Percentiles rank a stretch among this genome's conserved stretches.
These are phyloP conservation scores for Leuctra nigra DNA, from an alignment of 2,888 invertebrate genomes.

Conservation along the genomic window DNA sequence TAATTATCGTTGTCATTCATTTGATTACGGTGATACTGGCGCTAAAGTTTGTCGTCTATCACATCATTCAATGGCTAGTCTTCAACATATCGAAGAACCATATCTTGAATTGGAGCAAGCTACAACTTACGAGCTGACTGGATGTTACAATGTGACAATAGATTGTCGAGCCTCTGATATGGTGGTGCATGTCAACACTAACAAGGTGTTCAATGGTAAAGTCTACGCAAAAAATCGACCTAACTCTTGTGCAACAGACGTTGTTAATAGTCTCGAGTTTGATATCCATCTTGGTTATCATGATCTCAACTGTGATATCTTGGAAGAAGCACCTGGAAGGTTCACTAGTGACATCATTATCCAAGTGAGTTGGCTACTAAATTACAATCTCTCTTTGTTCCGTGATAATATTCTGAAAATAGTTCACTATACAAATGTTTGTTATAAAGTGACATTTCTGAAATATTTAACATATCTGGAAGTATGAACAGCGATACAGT, in stretches of 20 bases:
- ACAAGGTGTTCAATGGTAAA: constrained; percentile 43
- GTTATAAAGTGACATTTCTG: too few relatives aligned
- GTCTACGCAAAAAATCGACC: constrained; percentile 43
- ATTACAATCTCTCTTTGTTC: too few relatives aligned
- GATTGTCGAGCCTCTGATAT: constrained; percentile 41
- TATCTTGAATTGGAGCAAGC: constrained; percentile 39
- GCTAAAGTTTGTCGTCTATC: constrained; percentile 39
- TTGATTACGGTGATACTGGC: constrained; percentile 40
- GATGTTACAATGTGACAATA: constrained; percentile 42
- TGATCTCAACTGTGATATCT: constrained; percentile 41
- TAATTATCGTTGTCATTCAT: constrained; percentile 40
- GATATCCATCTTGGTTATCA: constrained; percentile 41
- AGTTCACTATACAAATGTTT: too few relatives aligned
- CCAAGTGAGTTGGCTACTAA: constrained; percentile 34
- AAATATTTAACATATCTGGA: too few relatives aligned
- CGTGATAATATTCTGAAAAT: too few relatives aligned
- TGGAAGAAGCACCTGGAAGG: constrained; percentile 38
- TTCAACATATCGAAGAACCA: constrained; percentile 35
- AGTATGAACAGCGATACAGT: too few relatives aligned
- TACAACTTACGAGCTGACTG: constrained; percentile 40
- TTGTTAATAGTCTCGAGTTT: constrained; percentile 39
- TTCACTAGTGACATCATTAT: constrained; percentile 42
- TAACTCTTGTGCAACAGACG: constrained; percentile 41
- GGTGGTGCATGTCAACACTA: constrained; percentile 40
- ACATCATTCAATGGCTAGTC: constrained; percentile 39